A percentile compares a stretch with the other conserved stretches of the same genome.
phyloP scores from a whole-genome alignment of 35 echinoderm and acorn worm genomes.

The Diadema setosum region DNA sequence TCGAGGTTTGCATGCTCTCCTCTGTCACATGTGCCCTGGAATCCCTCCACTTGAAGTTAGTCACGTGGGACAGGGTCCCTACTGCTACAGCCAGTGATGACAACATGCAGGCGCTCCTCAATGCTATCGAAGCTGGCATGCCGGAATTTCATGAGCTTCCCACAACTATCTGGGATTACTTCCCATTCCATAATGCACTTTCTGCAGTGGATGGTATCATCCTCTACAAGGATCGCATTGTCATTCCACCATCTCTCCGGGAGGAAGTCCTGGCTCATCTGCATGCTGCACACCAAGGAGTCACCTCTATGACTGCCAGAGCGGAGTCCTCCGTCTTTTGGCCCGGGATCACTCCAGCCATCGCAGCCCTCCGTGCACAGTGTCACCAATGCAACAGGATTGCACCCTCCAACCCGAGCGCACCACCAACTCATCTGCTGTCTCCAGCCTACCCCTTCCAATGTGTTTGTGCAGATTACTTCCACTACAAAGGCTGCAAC shows the following conservation, averaged over 20 bases:
- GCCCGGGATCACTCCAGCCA: constrained; percentile 10
- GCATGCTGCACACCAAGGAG: neutral
- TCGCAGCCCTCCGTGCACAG: neutral
- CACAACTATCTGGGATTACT: neutral
- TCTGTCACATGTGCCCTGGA: neutral
- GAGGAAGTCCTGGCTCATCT: constrained; percentile 8
- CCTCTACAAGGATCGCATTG: constrained; percentile 23
- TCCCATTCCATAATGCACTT: neutral
- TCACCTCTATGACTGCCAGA: neutral
- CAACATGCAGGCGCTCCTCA: neutral
- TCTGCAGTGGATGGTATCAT: constrained; percentile 20
- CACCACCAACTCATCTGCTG: neutral
- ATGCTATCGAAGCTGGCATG: neutral
- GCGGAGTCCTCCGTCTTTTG: constrained; percentile 3
- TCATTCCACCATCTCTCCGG: constrained; percentile 16
- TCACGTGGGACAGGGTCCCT: constrained; percentile 22
- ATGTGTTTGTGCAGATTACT: constrained; percentile 26
- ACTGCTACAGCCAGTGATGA: neutral
- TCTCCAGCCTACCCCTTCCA: constrained; percentile 12
- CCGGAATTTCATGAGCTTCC: constrained; percentile 9
- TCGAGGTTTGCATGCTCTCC: neutral
- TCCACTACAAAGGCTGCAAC: constrained; percentile 34
- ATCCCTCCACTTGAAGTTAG: neutral
- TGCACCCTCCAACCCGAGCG: neutral
- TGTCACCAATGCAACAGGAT: constrained; percentile 29